Conservation (phyloP, 2,888 invertebrate genomes). For the Nipponacmea schrenckii region DNA sequence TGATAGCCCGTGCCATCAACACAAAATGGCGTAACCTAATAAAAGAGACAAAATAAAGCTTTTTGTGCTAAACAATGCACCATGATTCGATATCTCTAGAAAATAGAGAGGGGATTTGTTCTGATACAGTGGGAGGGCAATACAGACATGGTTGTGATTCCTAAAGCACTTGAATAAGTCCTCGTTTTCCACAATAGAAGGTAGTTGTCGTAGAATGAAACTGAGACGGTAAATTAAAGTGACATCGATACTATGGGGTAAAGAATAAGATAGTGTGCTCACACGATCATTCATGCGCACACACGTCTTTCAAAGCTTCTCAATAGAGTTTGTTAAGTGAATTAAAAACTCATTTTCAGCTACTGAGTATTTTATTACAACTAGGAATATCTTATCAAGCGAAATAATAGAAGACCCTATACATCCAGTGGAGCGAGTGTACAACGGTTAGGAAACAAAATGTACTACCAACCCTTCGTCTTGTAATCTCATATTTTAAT, state of each 20-base stretch:
- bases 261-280: constrained; percentile 16
- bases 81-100: neutral
- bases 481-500: constrained; percentile 6
- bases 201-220: neutral
- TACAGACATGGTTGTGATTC: neutral
- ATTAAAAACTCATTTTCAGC: constrained; percentile 41
- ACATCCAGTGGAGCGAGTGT: constrained; percentile 4
- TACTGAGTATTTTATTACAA: constrained; percentile 17
- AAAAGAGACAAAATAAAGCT: constrained; percentile 4
- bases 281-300: constrained; percentile 25
- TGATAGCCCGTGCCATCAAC: constrained; percentile 7
- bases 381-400: constrained; percentile 4
- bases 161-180: constrained; percentile 1
- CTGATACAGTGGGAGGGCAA: constrained; percentile 8
- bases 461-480: neutral
- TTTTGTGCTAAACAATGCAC: neutral
- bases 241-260: constrained; percentile 7
- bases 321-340: constrained; percentile 35
- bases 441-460: neutral
- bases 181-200: neutral
- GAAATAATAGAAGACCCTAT: neutral
- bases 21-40: constrained; percentile 7
- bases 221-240: constrained; percentile 5
- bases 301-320: constrained; percentile 24
- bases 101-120: neutral